Evolutionary conservation across 2,797 vertebrate species (phyloP), one percentile per base, ranked within the genome.

Genomic region (Salarias fasciatus): DNA sequence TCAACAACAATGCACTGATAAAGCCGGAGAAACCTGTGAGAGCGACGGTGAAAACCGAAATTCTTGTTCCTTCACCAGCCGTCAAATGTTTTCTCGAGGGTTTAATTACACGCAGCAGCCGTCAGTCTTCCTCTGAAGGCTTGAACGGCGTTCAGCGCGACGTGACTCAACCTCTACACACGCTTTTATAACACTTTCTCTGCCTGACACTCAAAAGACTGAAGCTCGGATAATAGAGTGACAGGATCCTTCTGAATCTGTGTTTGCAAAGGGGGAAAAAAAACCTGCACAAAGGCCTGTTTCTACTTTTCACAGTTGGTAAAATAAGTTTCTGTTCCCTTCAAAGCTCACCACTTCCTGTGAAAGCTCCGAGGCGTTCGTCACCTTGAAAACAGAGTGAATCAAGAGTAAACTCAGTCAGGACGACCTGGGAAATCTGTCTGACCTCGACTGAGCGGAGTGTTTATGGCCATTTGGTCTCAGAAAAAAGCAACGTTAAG

Each of bases 121-220:
- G 40, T 15, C 11, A 57, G 24, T 62, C 52, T 30, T 60, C 40
- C 46, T 30, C 10, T 50, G 1, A 11, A 28, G 8, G 4, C 12
- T 37, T 51, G n/a, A 55, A 11, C 3, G 51, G 4, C 44, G 11
- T 69, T 78, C 24, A 61, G 8, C 36, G 35, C n/a, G 7, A 35
- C 8, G 14, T 65, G 69, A 80, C 53, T 78, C 63, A 63, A 69
- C 48, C 40, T 5, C 2, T 6, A 2, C 11, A 4, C 3, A 5
- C 3, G 40, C 45, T 61, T 61, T 53, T 58, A 7, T 38, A 15
- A 49, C 44, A 11, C 7, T 45, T 35, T 58, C 52, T 30, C 18
- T 29, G 9, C 14, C 6, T 0, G 1, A 42, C 37, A 11, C 30
- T 45, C 11, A 51, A n/a, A 11, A 59, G 35, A 29, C 11, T 42